These are phyloP conservation scores for Galemys pyrenaicus DNA, from an alignment of 2,113 vertebrate genomes.

Conservation along the genomic window DNA sequence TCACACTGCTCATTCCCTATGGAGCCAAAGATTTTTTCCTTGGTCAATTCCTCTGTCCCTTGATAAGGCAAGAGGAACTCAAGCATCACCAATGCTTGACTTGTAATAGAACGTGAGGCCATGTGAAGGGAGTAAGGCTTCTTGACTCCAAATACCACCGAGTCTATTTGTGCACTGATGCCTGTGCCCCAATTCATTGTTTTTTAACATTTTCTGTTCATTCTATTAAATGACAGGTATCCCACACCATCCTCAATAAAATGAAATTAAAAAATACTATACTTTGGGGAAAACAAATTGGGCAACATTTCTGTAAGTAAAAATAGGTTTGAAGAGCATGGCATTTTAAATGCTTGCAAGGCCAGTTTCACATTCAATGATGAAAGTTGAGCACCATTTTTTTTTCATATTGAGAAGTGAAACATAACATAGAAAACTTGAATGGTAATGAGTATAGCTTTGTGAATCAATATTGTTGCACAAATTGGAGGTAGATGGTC, in stretches of 20 bases:
- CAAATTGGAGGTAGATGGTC: slow-evolving; percentile 82
- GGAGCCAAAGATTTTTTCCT: slow-evolving; percentile 60
- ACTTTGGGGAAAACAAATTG: slow-evolving; percentile 85
- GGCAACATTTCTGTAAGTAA: slow-evolving; percentile 84
- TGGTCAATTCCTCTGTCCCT: slow-evolving; percentile 71
- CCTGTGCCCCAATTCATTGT: background rate
- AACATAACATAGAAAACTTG: slow-evolving; percentile 85
- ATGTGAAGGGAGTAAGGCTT: slow-evolving; percentile 77
- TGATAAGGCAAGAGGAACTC: slow-evolving; percentile 77
- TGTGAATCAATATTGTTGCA: slow-evolving; percentile 88
- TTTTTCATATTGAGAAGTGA: slow-evolving; percentile 84
- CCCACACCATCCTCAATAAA: slow-evolving; percentile 78
- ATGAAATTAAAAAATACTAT: slow-evolving; percentile 82
- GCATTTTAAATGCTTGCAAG: slow-evolving; percentile 86
- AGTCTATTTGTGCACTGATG: slow-evolving; percentile 79
- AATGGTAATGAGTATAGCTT: slow-evolving; percentile 89
- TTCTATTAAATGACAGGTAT: slow-evolving; percentile 84
- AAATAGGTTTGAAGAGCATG: slow-evolving; percentile 82
- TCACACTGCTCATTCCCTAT: slow-evolving; percentile 62
- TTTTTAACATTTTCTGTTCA: slow-evolving; percentile 73
- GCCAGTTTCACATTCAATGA: slow-evolving; percentile 88
- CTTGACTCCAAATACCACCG: slow-evolving; percentile 75
- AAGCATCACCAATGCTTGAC: slow-evolving; percentile 71
- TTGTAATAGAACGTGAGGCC: slow-evolving; percentile 70
- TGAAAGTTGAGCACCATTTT: slow-evolving; percentile 88